phyloP scores from a whole-genome alignment of 2,888 invertebrate genomes.

The Apotomis turbidana region DNA sequence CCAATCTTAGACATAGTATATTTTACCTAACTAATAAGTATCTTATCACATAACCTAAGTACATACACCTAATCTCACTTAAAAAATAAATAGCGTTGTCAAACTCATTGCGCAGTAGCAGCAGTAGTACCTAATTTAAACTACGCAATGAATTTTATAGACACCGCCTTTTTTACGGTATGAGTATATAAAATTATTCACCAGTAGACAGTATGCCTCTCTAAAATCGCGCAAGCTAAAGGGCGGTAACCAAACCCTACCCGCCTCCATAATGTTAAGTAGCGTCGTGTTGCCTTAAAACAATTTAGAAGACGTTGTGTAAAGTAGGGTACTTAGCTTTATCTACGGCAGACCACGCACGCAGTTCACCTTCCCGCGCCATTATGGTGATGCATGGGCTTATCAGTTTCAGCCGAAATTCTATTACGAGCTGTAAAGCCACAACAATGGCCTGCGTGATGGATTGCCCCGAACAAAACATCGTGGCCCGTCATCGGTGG shows the following conservation, averaged over 20 bases:
- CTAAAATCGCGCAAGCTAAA: neutral
- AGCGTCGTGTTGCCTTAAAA: slow-evolving; percentile 1
- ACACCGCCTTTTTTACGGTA: too few species aligned
- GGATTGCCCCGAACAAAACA: slow-evolving; percentile 58
- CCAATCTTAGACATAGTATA: too few species aligned
- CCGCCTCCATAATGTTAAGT: neutral
- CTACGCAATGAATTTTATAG: too few species aligned
- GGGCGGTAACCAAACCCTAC: too few species aligned
- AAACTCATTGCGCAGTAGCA: too few species aligned
- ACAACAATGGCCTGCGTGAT: slow-evolving; percentile 58
- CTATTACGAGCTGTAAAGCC: slow-evolving; percentile 56
- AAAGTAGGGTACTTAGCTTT: slow-evolving; percentile 24
- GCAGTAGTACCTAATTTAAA: too few species aligned
- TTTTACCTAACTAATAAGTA: too few species aligned
- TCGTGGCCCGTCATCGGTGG: slow-evolving; percentile 26
- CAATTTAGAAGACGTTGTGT: slow-evolving; percentile 15
- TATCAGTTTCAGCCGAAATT: slow-evolving; percentile 51
- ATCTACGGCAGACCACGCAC: slow-evolving; percentile 12
- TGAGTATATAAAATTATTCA: too few species aligned
- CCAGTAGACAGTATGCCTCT: neutral
- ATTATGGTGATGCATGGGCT: slow-evolving; percentile 46
- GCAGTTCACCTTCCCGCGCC: slow-evolving; percentile 44
- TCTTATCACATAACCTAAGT: too few species aligned
- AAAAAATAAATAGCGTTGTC: too few species aligned
- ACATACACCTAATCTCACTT: too few species aligned